Evolutionary conservation across 2,113 vertebrate genomes (phyloP).

Genomic region (Opisthocomus hoazin): DNA sequence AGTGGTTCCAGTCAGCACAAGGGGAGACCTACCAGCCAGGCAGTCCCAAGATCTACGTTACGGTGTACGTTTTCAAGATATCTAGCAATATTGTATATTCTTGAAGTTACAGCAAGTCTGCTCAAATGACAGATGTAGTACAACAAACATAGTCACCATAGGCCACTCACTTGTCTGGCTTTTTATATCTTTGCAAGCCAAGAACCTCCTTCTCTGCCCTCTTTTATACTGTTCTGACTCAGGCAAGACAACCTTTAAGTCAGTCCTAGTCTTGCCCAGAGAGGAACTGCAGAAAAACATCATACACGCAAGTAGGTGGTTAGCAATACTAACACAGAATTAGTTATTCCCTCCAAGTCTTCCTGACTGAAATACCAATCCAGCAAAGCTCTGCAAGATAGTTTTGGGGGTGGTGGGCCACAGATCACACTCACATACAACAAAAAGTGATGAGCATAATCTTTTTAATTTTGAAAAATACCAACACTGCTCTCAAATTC

Average conservation of each 20-base stretch:
- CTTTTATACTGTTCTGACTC: background rate
- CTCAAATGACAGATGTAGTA: background rate
- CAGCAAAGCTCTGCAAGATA: background rate
- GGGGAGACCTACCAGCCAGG: background rate
- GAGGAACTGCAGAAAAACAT: background rate
- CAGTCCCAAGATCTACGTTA: background rate
- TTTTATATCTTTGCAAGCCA: background rate
- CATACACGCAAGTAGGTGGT: background rate
- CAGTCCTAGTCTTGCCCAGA: background rate
- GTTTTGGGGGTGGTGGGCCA: background rate
- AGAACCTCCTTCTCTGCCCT: background rate
- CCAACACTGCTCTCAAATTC: background rate
- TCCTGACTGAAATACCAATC: background rate
- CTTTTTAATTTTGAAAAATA: background rate
- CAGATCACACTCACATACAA: background rate
- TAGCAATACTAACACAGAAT: background rate
- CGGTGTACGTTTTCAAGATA: background rate
- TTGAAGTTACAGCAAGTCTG: background rate
- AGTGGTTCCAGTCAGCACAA: background rate
- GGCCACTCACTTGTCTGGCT: background rate
- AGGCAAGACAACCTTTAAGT: slow-evolving; percentile 21
- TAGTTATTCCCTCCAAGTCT: background rate
- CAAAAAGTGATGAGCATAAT: background rate
- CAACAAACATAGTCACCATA: background rate
- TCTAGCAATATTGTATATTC: background rate